Conservation (phyloP, 1,140 invertebrate species). For the Pectinophora gossypiella region DNA sequence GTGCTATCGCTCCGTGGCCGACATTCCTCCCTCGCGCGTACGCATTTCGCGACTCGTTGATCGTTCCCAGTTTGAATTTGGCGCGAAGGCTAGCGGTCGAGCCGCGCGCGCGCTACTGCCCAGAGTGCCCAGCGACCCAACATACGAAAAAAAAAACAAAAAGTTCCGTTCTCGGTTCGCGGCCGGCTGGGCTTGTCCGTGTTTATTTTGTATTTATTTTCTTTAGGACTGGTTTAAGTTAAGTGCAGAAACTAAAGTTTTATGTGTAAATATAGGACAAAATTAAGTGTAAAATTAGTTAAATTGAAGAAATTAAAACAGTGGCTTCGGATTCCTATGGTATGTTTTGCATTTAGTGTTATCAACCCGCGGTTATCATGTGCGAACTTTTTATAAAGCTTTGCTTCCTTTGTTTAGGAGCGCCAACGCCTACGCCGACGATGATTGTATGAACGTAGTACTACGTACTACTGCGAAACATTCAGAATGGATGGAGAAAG, state of each 20-base stretch:
- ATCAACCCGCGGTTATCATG: constrained; percentile 57
- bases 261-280: neutral
- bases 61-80: constrained; percentile 56
- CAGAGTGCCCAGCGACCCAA: constrained; percentile 33
- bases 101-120: constrained; percentile 45
- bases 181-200: constrained; percentile 6
- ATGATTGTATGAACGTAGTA: constrained; percentile 43
- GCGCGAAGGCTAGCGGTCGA: constrained; percentile 55
- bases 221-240: no score
- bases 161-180: constrained; percentile 23
- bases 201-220: constrained; percentile 59
- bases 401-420: constrained; percentile 66
- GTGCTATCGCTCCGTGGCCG: neutral
- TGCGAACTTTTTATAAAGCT: constrained; percentile 64
- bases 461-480: constrained; percentile 41
- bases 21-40: no score
- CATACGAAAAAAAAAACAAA: constrained; percentile 33
- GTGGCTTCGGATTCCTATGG: constrained; percentile 17
- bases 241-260: neutral
- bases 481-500: constrained; percentile 57
- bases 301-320: constrained; percentile 4
- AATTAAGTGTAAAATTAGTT: constrained; percentile 3
- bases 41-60: constrained; percentile 1
- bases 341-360: constrained; percentile 50
- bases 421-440: constrained; percentile 52